These are phyloP conservation scores for Trissoscelio sp. DNA, from an alignment of 2,888 invertebrate genomes.

Conservation along the genomic window DNA sequence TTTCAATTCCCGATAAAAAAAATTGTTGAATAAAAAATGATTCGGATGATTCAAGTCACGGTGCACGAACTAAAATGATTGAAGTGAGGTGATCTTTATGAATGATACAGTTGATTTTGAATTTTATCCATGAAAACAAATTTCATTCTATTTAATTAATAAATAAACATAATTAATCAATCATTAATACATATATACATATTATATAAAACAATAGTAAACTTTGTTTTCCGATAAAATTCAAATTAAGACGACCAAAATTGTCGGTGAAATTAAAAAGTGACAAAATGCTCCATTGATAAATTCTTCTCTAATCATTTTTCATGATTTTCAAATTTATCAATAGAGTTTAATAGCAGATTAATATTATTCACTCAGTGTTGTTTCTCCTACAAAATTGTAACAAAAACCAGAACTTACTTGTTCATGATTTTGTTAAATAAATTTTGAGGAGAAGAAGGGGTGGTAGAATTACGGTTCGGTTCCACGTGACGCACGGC, in stretches of 20 bases:
- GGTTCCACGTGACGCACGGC: too few relatives aligned
- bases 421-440: too few relatives aligned
- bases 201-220: not conserved
- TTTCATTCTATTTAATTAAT: not conserved
- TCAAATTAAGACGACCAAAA: conserved; percentile 14
- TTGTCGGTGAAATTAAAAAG: not conserved
- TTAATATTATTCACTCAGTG: too few relatives aligned
- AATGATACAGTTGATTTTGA: conserved; percentile 10
- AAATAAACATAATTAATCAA: not conserved
- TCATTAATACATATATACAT: too few relatives aligned
- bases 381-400: too few relatives aligned
- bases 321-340: too few relatives aligned
- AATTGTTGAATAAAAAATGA: conserved; percentile 17
- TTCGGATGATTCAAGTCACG: conserved; percentile 34
- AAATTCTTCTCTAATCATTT: not conserved
- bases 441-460: too few relatives aligned
- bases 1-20: conserved; percentile 1
- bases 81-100: conserved; percentile 42
- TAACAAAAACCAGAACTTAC: too few relatives aligned
- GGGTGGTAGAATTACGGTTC: too few relatives aligned
- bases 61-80: conserved; percentile 50
- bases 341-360: too few relatives aligned
- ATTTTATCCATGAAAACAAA: conserved; percentile 28
- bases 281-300: not conserved
- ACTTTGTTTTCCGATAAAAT: conserved; percentile 25